Base-by-base conservation (phyloP, 2,113 vertebrate species). In the Corythoichthys intestinalis region DNA sequence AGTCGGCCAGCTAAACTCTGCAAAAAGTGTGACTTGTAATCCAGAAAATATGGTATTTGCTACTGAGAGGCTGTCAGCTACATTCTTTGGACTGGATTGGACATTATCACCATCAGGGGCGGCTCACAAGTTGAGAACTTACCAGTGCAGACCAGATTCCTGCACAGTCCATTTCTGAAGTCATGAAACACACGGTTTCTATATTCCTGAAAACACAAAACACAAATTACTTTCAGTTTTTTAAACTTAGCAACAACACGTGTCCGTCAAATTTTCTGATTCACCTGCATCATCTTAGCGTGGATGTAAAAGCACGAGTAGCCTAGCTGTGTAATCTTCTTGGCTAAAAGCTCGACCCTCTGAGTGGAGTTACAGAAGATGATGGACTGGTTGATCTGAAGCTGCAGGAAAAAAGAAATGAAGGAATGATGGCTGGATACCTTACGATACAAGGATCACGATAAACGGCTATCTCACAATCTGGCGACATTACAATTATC, bases 251-350 rank as follows among this genome's bases (percentile, higher is more conserved):
- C 41, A 44, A 7, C 6, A 44, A 1, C 6, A 44, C 4, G 6
- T 8, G 6, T 44, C 41, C 9, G 41, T 44, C 6, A 44, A 44
- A 44, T 44, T 5, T 44, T 44, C 41, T 8, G 41, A 41, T 8
- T 44, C 6, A 93, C 92, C 92, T 93, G 92, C 91, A 93, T 93
- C 92, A 93, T 93, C 83, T 91, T 93, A 46, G 92, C 92, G 6
- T 93, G 92, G 73, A 93, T 93, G 83, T 93, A 93, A 86, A 93
- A 93, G 72, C 92, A 93, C 71, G 92, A 93, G 83, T 93, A 93
- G 6, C 92, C 92, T 70, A 93, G 81, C 69, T 93, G 92, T 44
- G 92, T 92, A 83, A 93, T 93, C 85, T 93, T 93, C 82, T 93
- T 93, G 68, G 92, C 92, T 79, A 93, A 69, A 4, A 93, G 90